Percentiles rank a stretch among this genome's conserved stretches.
Evolutionary conservation across 2,113 vertebrate genomes (phyloP).

Genomic region (Podiceps cristatus): DNA sequence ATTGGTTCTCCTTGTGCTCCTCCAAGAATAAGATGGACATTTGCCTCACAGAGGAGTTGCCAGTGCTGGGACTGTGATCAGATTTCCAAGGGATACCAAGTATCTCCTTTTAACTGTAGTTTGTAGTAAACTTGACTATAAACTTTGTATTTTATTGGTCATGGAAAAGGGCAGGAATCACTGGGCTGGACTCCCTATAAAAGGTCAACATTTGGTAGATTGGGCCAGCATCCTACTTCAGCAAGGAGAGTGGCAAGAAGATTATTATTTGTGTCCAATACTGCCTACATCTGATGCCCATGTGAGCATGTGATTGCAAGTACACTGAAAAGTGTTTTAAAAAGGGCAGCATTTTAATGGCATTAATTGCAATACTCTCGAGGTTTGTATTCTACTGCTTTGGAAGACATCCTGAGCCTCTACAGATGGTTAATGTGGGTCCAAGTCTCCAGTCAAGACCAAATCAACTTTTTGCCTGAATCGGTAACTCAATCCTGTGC

Average conservation of each 20-base stretch:
- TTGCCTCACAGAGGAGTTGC: background rate
- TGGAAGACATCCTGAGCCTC: background rate
- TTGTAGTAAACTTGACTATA: background rate
- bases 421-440: background rate
- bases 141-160: background rate
- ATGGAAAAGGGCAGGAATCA: background rate
- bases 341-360: background rate
- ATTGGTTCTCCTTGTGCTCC: background rate
- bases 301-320: background rate
- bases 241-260: background rate
- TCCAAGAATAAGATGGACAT: background rate
- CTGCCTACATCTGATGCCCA: fast-evolving
- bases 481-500: background rate
- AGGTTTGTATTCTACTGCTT: background rate
- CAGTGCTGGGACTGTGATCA: background rate
- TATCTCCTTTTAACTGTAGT: background rate
- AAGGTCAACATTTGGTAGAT: background rate
- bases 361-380: background rate
- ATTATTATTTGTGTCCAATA: background rate
- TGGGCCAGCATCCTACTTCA: background rate
- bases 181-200: background rate
- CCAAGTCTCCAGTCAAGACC: background rate
- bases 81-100: background rate
- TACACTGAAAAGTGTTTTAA: background rate
- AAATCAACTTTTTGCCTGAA: background rate